These are phyloP conservation scores for Aulostomus chinensis DNA, from an alignment of 2,797 vertebrate genomes.

Conservation along the genomic window DNA sequence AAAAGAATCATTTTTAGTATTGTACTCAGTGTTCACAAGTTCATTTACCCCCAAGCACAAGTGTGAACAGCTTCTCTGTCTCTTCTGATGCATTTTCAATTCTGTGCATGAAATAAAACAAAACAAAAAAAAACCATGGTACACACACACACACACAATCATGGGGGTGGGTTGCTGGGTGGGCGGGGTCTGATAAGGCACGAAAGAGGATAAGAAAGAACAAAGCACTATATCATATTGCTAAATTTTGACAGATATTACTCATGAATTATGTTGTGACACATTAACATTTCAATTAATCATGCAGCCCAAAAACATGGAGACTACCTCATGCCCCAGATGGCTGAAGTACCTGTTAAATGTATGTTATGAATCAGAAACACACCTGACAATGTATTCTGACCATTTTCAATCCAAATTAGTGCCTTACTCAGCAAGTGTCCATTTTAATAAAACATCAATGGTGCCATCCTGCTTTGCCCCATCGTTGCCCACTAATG, in stretches of 20 bases:
- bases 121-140: too few relatives aligned
- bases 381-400: not conserved
- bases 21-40: not conserved
- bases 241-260: too few relatives aligned
- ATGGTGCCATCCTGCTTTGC: not conserved
- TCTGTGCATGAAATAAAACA: too few relatives aligned
- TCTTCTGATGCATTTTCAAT: too few relatives aligned
- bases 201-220: too few relatives aligned
- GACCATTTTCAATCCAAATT: slow-evolving; percentile 3
- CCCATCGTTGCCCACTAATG: slow-evolving; percentile 23
- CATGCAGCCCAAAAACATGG: not conserved
- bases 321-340: not conserved
- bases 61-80: not conserved
- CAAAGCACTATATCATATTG: too few relatives aligned
- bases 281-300: too few relatives aligned
- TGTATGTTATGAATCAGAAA: slow-evolving; percentile 1
- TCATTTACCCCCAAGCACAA: not conserved
- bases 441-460: not conserved
- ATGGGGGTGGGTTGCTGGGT: too few relatives aligned
- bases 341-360: not conserved
- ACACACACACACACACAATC: too few relatives aligned
- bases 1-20: not conserved
- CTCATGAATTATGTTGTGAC: too few relatives aligned
- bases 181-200: too few relatives aligned
- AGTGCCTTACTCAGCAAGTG: not conserved